Base-by-base conservation (phyloP, 2,113 vertebrate genomes). In the Perca schrenkii region DNA sequence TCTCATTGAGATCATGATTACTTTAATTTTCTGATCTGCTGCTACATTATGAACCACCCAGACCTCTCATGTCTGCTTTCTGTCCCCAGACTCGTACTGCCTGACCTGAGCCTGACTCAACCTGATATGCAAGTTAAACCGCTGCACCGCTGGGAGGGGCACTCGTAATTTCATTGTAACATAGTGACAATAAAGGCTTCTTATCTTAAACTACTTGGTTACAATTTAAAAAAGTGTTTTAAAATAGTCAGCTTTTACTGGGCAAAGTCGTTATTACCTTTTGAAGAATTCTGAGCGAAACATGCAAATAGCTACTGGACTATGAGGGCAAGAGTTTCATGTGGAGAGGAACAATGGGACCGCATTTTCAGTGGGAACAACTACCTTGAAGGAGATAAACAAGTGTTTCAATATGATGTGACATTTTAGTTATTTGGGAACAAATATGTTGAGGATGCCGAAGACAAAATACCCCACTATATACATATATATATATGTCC, bases 381-480 rank as follows among this genome's bases (percentile, higher is more conserved):
- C 46, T 14, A 40, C 34, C 12, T 31, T 34, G 15, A 52, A 14
- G 11, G 21, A 67, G 60, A 76, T 40, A 57, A 62, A 71, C 25
- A 65, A 34, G 58, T 4, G 22, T 54, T 65, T 81, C 34, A 80
- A 66, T 22, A 57, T 50, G 31, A 64, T 46, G 28, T 72, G 65
- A 60, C 8, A 53, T 77, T 77, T 31, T 49, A 17, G 47, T 79
- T 47, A 54, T 25, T 69, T 60, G 34, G 40, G 25, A 80, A 54
- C n/a, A 61, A 67, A 6, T 74, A 36, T 49, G 50, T 43, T 70
- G 21, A 63, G 46, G 61, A 53, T 49, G 25, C 21, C 17, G 10
- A 74, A 54, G 52, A 78, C 22, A 87, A 76, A 79, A 40, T 57
- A 43, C 71, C 47, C 73, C 50, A 43, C 46, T 12, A 13, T 63